Evolutionary conservation across 2,888 invertebrate species (phyloP), one percentile per base, ranked within the genome.

Genomic region (Crioceris asparagi): DNA sequence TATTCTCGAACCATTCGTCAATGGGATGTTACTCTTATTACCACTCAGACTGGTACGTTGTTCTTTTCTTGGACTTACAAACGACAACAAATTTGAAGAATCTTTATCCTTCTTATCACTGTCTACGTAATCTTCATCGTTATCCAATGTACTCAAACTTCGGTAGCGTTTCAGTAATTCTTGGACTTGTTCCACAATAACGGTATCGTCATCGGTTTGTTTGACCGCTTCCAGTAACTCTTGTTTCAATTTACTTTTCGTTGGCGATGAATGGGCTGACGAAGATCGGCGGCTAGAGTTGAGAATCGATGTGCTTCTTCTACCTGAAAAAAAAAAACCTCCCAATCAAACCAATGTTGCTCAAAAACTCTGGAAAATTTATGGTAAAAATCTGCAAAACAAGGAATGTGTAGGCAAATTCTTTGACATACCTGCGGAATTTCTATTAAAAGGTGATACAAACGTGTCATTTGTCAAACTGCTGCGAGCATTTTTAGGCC

Each of bases 151-250:
- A 3, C 67, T 71, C 40, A 72, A 67, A 26, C 71, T 66, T 38
- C 71, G 71, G 50, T 77, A 78, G 43, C 75, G 70, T 26, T 70
- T 71, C n/a, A 79, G 56, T 23, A 78, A 57, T 40, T 78, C 79
- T 54, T 83, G 83, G 65, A 86, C 77, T 58, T 83, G 82, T 50
- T 78, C 75, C 16, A 83, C 66, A 37, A 85, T 79, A 44, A 77
- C 68, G 4, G 76, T 74, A 53, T 86, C 84, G 50, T 84, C 82
- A 54, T 79, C 77, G 1, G 79, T 74, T 3, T 73, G 74, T 51
- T 77, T 79, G 3, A 83, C 77, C 17, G 81, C 78, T 48, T 78
- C 72, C 2, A 85, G 60, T 18, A 85, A 74, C 56, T 83, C 81
- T 53, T 83, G 73, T 15, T 74, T 74, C 29, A 85, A 59, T 4